A percentile compares a stretch with the other conserved stretches of the same genome.
Conservation (phyloP, 1,140 invertebrate species). For the Piezodorus guildinii region DNA sequence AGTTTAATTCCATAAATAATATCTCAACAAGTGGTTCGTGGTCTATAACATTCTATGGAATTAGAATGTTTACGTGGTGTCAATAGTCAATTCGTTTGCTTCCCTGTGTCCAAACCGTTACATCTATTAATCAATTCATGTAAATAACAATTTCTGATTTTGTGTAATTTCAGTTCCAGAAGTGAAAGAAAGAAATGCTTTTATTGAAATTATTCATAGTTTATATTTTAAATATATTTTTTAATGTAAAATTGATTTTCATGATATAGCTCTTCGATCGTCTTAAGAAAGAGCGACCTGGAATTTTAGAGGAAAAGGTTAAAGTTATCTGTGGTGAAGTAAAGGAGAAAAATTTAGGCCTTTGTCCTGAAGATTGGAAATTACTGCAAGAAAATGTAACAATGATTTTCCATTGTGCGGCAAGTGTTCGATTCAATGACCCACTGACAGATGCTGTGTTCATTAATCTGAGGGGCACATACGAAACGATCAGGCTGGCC, state of each 20-base stretch:
- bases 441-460: conserved; percentile 48
- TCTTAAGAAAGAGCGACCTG: background rate
- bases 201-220: too few species aligned
- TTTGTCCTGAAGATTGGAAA: conserved; percentile 63
- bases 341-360: conserved; percentile 74
- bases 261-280: background rate
- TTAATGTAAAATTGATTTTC: background rate
- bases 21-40: too few species aligned
- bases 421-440: conserved; percentile 82
- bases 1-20: too few species aligned
- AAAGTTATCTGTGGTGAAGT: conserved; percentile 85
- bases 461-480: conserved; percentile 49
- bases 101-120: too few species aligned
- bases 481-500: conserved; percentile 44
- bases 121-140: too few species aligned
- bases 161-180: too few species aligned
- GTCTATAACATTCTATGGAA: too few species aligned
- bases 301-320: conserved; percentile 48
- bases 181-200: too few species aligned
- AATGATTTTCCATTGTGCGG: conserved; percentile 71
- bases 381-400: conserved; percentile 35
- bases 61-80: too few species aligned
- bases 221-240: too few species aligned
- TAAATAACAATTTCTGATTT: too few species aligned
- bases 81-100: too few species aligned